Percentiles rank a stretch among this genome's conserved stretches.
phyloP scores from a whole-genome alignment of 1,140 invertebrate genomes.

The Diploscapter pachys region DNA sequence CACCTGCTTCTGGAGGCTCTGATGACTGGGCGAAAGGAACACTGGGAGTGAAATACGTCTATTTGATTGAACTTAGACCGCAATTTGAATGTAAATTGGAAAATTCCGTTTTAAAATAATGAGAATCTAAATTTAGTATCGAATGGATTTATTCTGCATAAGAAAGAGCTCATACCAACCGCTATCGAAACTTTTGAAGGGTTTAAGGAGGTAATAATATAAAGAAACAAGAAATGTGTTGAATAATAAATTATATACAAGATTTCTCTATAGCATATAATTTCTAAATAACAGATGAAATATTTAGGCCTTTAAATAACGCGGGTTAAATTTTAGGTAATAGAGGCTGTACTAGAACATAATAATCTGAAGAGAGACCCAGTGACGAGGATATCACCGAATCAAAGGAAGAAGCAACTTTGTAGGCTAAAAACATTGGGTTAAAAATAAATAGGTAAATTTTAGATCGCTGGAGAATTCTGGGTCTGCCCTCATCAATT shows the following conservation, averaged over 20 bases:
- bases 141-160: constrained; percentile 62
- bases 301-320: background rate
- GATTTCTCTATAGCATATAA: background rate
- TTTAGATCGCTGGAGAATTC: background rate
- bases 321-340: background rate
- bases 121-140: constrained; percentile 33
- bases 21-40: constrained; percentile 58
- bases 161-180: constrained; percentile 68
- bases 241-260: background rate
- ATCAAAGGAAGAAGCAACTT: constrained; percentile 3
- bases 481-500: background rate
- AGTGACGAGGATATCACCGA: constrained; percentile 4
- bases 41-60: constrained; percentile 56
- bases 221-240: background rate
- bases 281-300: background rate
- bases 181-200: constrained; percentile 72
- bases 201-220: constrained; percentile 53
- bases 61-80: constrained; percentile 51
- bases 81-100: constrained; percentile 38
- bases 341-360: background rate
- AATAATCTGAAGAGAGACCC: background rate
- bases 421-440: no score
- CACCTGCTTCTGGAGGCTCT: constrained; percentile 56
- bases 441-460: background rate
- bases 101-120: constrained; percentile 1